A percentile compares a stretch with the other conserved stretches of the same genome.
Evolutionary conservation across 2,888 invertebrate species (phyloP).

Genomic region (Neuroscelio doddi): DNA sequence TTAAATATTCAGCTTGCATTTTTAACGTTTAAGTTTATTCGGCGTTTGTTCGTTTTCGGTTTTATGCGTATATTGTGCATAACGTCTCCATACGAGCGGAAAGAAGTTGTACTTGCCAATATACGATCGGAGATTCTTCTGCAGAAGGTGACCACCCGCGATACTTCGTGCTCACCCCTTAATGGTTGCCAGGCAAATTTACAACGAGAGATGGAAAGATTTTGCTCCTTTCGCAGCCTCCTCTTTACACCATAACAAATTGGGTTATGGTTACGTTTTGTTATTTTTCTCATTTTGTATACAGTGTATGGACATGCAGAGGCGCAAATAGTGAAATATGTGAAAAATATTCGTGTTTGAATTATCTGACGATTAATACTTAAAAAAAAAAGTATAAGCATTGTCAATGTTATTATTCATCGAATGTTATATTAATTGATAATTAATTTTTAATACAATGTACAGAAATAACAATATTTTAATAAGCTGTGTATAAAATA

Average conservation of each 20-base stretch:
- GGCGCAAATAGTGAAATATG: conserved; percentile 30
- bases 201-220: conserved; percentile 50
- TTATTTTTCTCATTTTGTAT: conserved; percentile 18
- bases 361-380: no score
- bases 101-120: conserved; percentile 69
- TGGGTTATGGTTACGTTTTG: conserved; percentile 48
- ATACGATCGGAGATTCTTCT: conserved; percentile 64
- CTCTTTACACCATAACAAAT: conserved; percentile 45
- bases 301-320: not conserved
- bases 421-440: no score
- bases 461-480: no score
- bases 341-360: not conserved
- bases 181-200: conserved; percentile 56
- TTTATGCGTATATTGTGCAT: conserved; percentile 50
- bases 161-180: conserved; percentile 59
- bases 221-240: conserved; percentile 38
- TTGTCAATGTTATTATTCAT: no score
- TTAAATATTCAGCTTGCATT: no score
- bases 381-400: no score
- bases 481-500: no score
- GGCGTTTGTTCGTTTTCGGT: conserved; percentile 25
- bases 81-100: conserved; percentile 68
- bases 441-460: no score
- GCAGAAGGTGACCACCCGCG: conserved; percentile 68
- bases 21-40: conserved; percentile 27